Evolutionary conservation across 2,888 invertebrate genomes (phyloP).

Genomic region (Drosophila multiciliata): DNA sequence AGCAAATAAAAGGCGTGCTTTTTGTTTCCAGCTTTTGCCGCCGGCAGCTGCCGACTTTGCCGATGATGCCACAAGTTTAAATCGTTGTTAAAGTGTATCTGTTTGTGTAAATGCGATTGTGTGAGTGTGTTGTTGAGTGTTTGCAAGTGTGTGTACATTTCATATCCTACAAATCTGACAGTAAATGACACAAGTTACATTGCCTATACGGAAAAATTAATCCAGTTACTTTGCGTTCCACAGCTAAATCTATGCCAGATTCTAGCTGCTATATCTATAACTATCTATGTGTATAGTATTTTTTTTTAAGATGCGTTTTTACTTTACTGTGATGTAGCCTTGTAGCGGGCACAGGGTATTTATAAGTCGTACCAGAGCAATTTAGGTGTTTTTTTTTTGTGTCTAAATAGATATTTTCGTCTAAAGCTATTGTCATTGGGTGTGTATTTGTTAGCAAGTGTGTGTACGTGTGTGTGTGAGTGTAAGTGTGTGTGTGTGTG

Average conservation of each 20-base stretch:
- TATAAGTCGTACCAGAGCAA: conserved; percentile 20
- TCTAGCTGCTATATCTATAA: background rate
- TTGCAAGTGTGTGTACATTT: conserved; percentile 18
- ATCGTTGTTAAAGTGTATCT: conserved; percentile 49
- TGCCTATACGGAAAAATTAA: background rate
- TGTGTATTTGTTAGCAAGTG: conserved; percentile 4
- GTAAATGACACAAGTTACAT: conserved; percentile 14
- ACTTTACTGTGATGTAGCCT: conserved; percentile 36
- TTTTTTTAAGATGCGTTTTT: background rate
- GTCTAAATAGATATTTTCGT: conserved; percentile 38
- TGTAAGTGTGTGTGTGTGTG: conserved; percentile 31
- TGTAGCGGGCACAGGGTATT: conserved; percentile 28
- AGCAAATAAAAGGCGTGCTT: conserved; percentile 78
- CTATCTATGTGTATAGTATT: conserved; percentile 1
- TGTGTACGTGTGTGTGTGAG: conserved; percentile 6
- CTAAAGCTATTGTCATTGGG: conserved; percentile 35
- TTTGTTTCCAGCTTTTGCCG: conserved; percentile 64
- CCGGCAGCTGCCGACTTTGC: conserved; percentile 50
- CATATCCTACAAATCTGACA: conserved; percentile 15
- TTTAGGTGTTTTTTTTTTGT: conserved; percentile 10
- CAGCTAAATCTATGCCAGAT: background rate
- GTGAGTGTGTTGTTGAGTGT: background rate
- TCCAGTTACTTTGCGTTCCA: background rate
- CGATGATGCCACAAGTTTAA: conserved; percentile 73
- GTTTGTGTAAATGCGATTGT: conserved; percentile 4